Conservation (phyloP, 2,113 vertebrate species). For the Calonectris borealis region DNA sequence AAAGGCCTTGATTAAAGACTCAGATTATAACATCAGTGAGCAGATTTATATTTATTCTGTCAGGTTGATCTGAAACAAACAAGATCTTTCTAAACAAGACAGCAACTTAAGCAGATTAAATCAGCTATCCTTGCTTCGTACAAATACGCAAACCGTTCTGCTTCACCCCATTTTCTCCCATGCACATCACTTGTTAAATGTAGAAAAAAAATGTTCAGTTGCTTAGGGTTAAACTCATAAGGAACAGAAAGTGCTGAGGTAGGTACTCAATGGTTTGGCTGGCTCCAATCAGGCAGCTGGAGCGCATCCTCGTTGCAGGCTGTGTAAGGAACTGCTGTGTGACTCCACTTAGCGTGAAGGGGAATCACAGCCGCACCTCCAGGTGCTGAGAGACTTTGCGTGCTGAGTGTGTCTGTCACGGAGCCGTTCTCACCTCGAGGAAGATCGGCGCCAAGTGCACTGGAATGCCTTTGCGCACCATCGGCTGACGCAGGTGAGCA, state of each 20-base stretch:
- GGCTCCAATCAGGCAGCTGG: background rate
- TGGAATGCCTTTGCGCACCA: background rate
- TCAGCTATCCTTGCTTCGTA: background rate
- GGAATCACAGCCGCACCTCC: background rate
- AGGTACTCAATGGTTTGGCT: background rate
- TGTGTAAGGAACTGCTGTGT: background rate
- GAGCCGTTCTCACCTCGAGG: background rate
- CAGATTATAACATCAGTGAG: background rate
- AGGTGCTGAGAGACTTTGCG: background rate
- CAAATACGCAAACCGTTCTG: background rate
- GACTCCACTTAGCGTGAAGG: background rate
- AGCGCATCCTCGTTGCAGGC: background rate
- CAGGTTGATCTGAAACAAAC: background rate
- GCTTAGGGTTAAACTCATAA: background rate
- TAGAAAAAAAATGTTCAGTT: background rate
- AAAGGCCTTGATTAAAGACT: background rate
- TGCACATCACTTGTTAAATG: background rate
- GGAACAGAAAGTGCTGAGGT: background rate
- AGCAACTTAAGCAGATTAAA: background rate
- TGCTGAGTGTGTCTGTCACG: background rate
- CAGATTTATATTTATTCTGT: background rate
- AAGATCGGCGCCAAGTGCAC: background rate
- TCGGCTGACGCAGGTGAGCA: background rate
- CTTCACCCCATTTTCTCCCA: background rate
- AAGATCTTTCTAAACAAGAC: slow-evolving; percentile 8